phyloP scores from a whole-genome alignment of 2,888 invertebrate genomes.

The Platerodrilus igneus region DNA sequence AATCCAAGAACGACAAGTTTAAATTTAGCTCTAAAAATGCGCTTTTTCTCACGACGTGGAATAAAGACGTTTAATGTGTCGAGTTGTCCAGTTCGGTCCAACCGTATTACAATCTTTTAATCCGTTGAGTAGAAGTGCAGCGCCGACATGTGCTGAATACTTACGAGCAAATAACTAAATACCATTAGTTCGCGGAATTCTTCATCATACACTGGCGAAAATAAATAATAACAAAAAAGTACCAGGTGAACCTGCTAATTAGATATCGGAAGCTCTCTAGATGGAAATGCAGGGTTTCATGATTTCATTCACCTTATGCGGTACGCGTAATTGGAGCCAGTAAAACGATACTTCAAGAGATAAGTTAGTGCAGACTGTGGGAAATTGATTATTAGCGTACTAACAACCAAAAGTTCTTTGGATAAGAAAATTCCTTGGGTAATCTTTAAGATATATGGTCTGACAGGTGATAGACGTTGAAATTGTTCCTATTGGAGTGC shows the following conservation, averaged over 20 bases:
- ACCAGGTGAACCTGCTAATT: constrained; percentile 44
- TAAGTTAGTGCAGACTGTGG: constrained; percentile 46
- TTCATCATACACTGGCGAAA: no score
- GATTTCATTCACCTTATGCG: constrained; percentile 50
- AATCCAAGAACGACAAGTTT: no score
- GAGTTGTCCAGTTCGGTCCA: constrained; percentile 41
- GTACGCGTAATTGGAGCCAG: constrained; percentile 48
- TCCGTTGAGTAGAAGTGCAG: constrained; percentile 36
- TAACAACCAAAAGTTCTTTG: constrained; percentile 8
- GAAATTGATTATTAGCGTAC: constrained; percentile 33
- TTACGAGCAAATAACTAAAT: constrained; percentile 28
- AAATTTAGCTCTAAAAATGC: constrained; percentile 40
- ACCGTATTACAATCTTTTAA: constrained; percentile 43
- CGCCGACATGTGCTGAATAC: constrained; percentile 27
- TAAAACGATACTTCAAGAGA: constrained; percentile 46
- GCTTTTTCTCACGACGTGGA: constrained; percentile 43
- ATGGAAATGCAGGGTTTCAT: constrained; percentile 39
- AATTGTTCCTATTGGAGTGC: constrained; percentile 25
- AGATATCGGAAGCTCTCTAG: constrained; percentile 42
- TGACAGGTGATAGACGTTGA: constrained; percentile 26
- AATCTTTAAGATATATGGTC: constrained; percentile 14
- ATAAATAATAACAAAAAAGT: no score
- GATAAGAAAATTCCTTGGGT: constrained; percentile 3
- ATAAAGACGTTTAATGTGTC: constrained; percentile 45
- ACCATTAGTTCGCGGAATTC: no score